These are phyloP conservation scores for Sinotaia quadrata DNA, from an alignment of 2,888 invertebrate species.

Conservation along the genomic window DNA sequence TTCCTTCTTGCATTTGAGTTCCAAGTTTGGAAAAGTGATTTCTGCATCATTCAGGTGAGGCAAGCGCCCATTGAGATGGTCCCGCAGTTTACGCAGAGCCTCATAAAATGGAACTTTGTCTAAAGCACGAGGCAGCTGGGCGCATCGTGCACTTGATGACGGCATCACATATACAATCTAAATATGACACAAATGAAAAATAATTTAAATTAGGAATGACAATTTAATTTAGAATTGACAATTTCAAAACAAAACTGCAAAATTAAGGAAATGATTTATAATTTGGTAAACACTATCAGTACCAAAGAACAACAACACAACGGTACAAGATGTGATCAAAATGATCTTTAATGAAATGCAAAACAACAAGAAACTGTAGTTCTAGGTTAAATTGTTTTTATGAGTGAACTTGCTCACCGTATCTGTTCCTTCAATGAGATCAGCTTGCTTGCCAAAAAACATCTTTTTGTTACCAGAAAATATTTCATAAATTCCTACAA, in stretches of 20 bases:
- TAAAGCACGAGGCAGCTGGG: conserved; percentile 95
- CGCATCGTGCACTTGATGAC: conserved; percentile 96
- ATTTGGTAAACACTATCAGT: too few relatives aligned
- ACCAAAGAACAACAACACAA: too few relatives aligned
- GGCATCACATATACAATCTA: conserved; percentile 99
- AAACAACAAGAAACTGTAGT: too few relatives aligned
- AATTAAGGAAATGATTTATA: too few relatives aligned
- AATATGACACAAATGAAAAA: background rate
- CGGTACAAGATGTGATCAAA: too few relatives aligned
- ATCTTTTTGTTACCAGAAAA: conserved; percentile 98
- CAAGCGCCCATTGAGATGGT: conserved; percentile 87
- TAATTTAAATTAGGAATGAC: too few relatives aligned
- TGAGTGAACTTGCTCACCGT: conserved; percentile 81
- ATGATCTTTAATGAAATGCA: too few relatives aligned
- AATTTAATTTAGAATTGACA: too few relatives aligned
- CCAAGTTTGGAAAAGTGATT: conserved; percentile 69
- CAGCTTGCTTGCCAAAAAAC: conserved; percentile 95
- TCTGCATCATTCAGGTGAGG: conserved; percentile 64
- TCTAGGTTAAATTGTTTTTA: too few relatives aligned
- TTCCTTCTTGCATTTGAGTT: conserved; percentile 57
- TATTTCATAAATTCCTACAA: conserved; percentile 88
- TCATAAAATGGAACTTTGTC: conserved; percentile 99
- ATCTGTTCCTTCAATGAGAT: conserved; percentile 91
- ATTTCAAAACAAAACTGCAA: too few relatives aligned
- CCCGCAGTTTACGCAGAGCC: conserved; percentile 94